Evolutionary conservation across 2,888 invertebrate species (phyloP).

Genomic region (Malacosoma neustria): DNA sequence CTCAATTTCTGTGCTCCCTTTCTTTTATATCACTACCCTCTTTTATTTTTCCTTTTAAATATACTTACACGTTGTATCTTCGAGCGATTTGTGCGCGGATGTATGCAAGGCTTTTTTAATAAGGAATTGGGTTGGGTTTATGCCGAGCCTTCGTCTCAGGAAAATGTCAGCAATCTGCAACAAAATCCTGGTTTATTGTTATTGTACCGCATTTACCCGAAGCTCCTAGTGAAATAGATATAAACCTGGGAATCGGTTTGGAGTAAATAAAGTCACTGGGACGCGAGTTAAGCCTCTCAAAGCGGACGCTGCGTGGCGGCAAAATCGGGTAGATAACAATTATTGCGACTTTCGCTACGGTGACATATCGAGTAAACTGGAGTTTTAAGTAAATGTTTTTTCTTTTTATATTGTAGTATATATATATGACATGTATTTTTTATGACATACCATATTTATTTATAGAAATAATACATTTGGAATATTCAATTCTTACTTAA

Average conservation of each 20-base stretch:
- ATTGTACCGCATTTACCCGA: slow-evolving; percentile 61
- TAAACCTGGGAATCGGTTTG: slow-evolving; percentile 55
- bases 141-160: slow-evolving; percentile 48
- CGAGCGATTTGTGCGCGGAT: slow-evolving; percentile 12
- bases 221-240: slow-evolving; percentile 46
- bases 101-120: slow-evolving; percentile 61
- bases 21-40: background rate
- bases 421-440: background rate
- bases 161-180: slow-evolving; percentile 65
- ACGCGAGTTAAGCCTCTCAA: slow-evolving; percentile 12
- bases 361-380: background rate
- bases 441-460: background rate
- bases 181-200: slow-evolving; percentile 67
- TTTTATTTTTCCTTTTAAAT: background rate
- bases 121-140: slow-evolving; percentile 48
- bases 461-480: background rate
- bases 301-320: background rate
- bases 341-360: background rate
- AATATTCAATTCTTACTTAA: background rate
- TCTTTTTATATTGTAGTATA: too few relatives aligned
- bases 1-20: too few relatives aligned
- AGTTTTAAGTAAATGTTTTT: background rate
- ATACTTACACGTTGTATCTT: background rate
- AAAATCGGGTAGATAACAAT: background rate
- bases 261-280: slow-evolving; percentile 53